These are phyloP conservation scores for Enteromius unitaeniatus DNA, from an alignment of 2,797 vertebrate genomes.

Conservation along the genomic window DNA sequence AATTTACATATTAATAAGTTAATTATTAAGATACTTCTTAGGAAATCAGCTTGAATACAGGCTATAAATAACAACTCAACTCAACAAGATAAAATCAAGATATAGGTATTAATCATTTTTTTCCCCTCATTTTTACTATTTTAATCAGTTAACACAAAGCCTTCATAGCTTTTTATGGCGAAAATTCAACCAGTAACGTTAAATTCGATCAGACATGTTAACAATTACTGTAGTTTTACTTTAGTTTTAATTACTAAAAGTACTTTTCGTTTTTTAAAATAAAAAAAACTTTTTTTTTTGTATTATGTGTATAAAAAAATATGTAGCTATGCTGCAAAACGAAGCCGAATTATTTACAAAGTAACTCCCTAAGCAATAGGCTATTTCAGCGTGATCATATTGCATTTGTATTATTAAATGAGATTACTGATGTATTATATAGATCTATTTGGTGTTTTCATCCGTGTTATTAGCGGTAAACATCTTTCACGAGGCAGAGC, in stretches of 20 bases:
- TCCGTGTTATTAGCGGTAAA: not conserved
- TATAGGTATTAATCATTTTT: not conserved
- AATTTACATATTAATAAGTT: too few relatives aligned
- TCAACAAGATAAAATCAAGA: not conserved
- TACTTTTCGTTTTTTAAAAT: too few relatives aligned
- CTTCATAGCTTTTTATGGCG: not conserved
- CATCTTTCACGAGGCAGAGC: not conserved
- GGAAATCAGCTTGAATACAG: not conserved
- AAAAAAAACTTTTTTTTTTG: too few relatives aligned
- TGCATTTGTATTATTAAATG: not conserved
- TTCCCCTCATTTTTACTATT: not conserved
- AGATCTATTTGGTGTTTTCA: not conserved
- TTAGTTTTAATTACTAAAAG: too few relatives aligned
- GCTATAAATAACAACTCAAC: not conserved
- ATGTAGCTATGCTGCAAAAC: not conserved
- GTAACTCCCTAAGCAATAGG: not conserved
- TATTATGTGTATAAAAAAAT: not conserved
- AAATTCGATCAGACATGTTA: conserved; percentile 1
- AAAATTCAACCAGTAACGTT: not conserved
- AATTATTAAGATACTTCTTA: too few relatives aligned
- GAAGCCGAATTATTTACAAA: not conserved
- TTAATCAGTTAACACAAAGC: not conserved
- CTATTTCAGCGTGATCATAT: not conserved
- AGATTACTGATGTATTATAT: not conserved
- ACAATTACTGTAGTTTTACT: not conserved